These are phyloP conservation scores for Rhysida immarginata DNA, from an alignment of 1,140 invertebrate species.

Conservation along the genomic window DNA sequence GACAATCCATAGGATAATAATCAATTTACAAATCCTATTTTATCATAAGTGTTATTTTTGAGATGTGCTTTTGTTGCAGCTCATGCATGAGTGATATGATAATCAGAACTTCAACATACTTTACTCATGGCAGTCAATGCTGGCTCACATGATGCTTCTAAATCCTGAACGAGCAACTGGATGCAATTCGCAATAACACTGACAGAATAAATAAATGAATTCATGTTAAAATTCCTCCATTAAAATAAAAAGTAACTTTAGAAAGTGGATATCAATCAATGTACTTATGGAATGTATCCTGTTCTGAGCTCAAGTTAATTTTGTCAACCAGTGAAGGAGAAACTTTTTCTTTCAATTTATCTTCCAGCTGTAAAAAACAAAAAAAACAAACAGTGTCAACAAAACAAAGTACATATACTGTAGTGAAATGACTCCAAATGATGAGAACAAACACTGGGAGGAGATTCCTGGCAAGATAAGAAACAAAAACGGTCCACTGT, in stretches of 20 bases:
- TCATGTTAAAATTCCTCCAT: not conserved
- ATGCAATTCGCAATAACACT: constrained; percentile 83
- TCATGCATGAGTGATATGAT: too few relatives aligned
- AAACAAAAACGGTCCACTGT: too few relatives aligned
- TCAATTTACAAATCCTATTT: too few relatives aligned
- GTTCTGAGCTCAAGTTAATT: constrained; percentile 78
- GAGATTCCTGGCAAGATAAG: too few relatives aligned
- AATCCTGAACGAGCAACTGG: constrained; percentile 82
- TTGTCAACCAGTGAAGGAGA: constrained; percentile 50
- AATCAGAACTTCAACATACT: too few relatives aligned
- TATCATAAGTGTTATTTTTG: too few relatives aligned
- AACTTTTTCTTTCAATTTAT: constrained; percentile 91
- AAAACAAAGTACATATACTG: too few relatives aligned
- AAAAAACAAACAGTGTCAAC: not conserved
- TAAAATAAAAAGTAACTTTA: not conserved
- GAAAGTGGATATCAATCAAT: not conserved
- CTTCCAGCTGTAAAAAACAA: constrained; percentile 46
- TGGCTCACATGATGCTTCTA: constrained; percentile 86
- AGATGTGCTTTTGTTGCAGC: too few relatives aligned
- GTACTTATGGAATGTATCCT: constrained; percentile 73
- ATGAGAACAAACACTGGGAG: too few relatives aligned
- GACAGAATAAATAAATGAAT: constrained; percentile 21
- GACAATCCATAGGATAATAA: too few relatives aligned
- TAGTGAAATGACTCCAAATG: too few relatives aligned
- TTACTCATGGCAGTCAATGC: constrained; percentile 84